Conservation (phyloP, 2,888 invertebrate genomes). For the Amblyjoppa fuscipennis region DNA sequence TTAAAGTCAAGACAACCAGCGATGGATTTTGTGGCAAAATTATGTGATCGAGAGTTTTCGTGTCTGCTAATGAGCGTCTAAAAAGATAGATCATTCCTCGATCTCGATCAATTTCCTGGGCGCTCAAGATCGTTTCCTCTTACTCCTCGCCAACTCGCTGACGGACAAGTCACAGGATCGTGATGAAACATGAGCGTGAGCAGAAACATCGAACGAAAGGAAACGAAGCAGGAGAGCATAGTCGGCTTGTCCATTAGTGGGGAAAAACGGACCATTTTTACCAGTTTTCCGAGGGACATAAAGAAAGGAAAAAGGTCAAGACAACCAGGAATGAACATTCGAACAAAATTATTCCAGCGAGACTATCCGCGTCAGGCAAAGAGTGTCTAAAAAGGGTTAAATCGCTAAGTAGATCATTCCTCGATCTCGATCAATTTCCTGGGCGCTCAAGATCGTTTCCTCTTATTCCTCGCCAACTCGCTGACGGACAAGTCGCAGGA, state of each 20-base stretch:
- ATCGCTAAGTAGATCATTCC: slow-evolving; percentile 25
- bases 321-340: neutral
- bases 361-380: neutral
- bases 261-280: neutral
- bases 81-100: slow-evolving; percentile 13
- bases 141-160: slow-evolving; percentile 13
- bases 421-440: slow-evolving; percentile 16
- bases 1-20: neutral
- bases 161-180: slow-evolving; percentile 23
- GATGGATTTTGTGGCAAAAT: neutral
- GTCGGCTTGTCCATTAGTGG: too few relatives aligned
- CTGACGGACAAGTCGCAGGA: slow-evolving; percentile 35
- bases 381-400: neutral
- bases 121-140: slow-evolving; percentile 8
- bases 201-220: neutral
- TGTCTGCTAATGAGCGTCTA: neutral
- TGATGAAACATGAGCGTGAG: slow-evolving; percentile 12
- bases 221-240: slow-evolving; percentile 27
- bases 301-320: neutral
- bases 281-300: neutral
- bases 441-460: slow-evolving; percentile 3
- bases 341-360: neutral
- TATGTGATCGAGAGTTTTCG: neutral
- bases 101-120: slow-evolving; percentile 6
- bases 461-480: neutral